A percentile compares a stretch with the other conserved stretches of the same genome.
phyloP scores from a whole-genome alignment of 2,113 vertebrate genomes.

The Hippoglossus stenolepis region DNA sequence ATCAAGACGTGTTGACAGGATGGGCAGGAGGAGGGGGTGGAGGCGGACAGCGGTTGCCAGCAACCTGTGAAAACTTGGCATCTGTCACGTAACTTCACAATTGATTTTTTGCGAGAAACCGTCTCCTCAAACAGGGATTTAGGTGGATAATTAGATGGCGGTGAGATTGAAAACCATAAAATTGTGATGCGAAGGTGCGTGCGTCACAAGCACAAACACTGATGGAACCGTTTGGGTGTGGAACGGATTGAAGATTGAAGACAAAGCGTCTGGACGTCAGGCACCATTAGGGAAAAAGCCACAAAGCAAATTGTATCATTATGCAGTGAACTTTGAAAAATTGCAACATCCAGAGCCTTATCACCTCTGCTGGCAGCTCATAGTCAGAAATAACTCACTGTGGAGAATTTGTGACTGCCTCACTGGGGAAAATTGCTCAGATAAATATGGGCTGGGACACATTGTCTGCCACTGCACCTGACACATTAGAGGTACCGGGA shows the following conservation, averaged over 20 bases:
- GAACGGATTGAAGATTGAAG: constrained; percentile 61
- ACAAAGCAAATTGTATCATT: constrained; percentile 71
- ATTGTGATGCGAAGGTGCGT: constrained; percentile 41
- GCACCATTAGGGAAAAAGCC: constrained; percentile 62
- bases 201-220: constrained; percentile 38
- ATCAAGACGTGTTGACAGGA: constrained; percentile 76
- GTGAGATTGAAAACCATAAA: constrained; percentile 29
- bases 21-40: constrained; percentile 22
- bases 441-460: constrained; percentile 71
- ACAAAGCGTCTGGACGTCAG: constrained; percentile 71
- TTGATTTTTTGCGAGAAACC: constrained; percentile 59
- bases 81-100: constrained; percentile 58
- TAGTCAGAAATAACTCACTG: constrained; percentile 76
- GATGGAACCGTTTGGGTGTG: constrained; percentile 60
- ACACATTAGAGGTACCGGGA: constrained; percentile 73
- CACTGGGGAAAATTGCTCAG: constrained; percentile 54
- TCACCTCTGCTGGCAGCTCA: constrained; percentile 63
- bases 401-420: constrained; percentile 64
- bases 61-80: constrained; percentile 56
- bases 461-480: constrained; percentile 65
- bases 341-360: constrained; percentile 58
- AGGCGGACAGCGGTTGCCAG: constrained; percentile 53
- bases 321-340: constrained; percentile 67
- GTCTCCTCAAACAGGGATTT: constrained; percentile 42
- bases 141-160: constrained; percentile 56